These are phyloP conservation scores for Toxotes chatareus DNA, from an alignment of 2,113 vertebrate species.

Conservation along the genomic window DNA sequence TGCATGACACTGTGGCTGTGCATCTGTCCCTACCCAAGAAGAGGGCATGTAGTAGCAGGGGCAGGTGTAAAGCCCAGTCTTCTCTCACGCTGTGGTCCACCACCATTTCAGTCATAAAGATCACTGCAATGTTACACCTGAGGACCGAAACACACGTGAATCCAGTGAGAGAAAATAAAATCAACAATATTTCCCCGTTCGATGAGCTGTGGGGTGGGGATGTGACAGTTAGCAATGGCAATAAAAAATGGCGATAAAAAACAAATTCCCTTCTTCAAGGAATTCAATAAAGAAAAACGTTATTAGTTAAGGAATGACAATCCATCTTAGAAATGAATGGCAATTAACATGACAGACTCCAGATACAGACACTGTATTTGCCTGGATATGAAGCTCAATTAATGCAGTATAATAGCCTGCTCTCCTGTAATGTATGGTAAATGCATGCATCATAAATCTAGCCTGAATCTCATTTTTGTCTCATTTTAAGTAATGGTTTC, in stretches of 20 bases:
- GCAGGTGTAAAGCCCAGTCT: constrained; percentile 97
- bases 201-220: not conserved
- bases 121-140: constrained; percentile 98
- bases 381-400: not conserved
- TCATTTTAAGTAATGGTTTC: constrained; percentile 22
- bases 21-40: constrained; percentile 90
- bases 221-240: not conserved
- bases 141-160: constrained; percentile 16
- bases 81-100: constrained; percentile 98
- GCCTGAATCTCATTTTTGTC: not conserved
- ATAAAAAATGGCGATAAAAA: not conserved
- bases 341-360: not conserved
- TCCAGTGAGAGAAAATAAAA: not conserved
- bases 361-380: not conserved
- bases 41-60: constrained; percentile 94
- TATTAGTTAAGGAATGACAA: not conserved
- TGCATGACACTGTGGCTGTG: not conserved
- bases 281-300: not conserved
- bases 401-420: not conserved
- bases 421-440: not conserved
- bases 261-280: not conserved
- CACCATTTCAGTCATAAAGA: constrained; percentile 99
- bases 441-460: not conserved
- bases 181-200: not conserved
- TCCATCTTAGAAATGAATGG: not conserved